A percentile compares a stretch with the other conserved stretches of the same genome.
Evolutionary conservation across 2,113 vertebrate genomes (phyloP).

Genomic region (Martes martes): DNA sequence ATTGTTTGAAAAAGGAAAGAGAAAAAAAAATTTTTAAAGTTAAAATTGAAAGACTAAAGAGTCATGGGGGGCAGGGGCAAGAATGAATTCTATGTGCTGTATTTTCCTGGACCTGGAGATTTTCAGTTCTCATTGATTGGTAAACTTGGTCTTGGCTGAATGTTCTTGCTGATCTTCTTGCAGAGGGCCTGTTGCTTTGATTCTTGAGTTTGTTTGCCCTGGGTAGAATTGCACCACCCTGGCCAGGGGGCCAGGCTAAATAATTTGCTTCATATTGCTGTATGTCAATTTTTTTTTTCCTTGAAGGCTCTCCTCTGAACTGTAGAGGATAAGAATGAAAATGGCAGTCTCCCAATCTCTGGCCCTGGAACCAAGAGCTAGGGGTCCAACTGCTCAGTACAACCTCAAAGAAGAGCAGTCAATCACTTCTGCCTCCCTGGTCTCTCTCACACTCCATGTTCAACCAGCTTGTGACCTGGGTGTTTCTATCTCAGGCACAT

Average conservation of each 20-base stretch:
- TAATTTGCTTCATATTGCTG: background rate
- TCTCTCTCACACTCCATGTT: background rate
- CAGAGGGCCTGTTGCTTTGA: background rate
- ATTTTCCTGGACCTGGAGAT: background rate
- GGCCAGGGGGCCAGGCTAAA: background rate
- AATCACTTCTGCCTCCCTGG: background rate
- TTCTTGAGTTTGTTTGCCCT: background rate
- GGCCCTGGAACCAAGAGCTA: background rate
- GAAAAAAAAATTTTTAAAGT: too few relatives aligned
- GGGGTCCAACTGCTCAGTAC: background rate
- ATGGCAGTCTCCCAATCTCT: background rate
- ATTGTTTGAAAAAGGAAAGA: too few relatives aligned
- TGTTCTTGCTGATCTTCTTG: background rate
- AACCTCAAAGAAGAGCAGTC: background rate
- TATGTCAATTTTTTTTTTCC: background rate
- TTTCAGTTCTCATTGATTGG: background rate
- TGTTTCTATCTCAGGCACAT: background rate
- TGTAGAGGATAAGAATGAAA: background rate
- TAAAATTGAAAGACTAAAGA: too few relatives aligned
- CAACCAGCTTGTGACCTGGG: background rate
- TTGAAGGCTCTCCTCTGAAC: background rate
- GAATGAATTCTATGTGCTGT: too few relatives aligned
- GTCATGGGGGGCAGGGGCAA: too few relatives aligned
- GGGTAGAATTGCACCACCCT: background rate
- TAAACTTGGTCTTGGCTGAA: background rate